Evolutionary conservation across 2,888 invertebrate genomes (phyloP).

Genomic region (Acanthacorydalis orientalis): DNA sequence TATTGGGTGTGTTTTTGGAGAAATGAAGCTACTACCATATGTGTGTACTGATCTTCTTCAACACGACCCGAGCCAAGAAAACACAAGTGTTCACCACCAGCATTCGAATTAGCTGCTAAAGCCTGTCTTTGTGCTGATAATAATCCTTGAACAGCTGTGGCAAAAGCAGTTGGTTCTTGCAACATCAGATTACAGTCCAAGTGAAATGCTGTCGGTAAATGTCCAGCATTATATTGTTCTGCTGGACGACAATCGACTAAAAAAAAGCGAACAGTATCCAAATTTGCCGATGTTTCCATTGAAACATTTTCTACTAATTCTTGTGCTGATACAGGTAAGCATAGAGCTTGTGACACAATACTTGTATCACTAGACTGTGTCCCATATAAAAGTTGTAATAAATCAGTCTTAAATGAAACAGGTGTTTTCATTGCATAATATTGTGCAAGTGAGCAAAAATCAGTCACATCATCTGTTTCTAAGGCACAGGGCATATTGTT

Average conservation of each 20-base stretch:
- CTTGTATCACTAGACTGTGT: constrained; percentile 38
- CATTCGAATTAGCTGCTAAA: constrained; percentile 68
- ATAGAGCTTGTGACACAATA: constrained; percentile 67
- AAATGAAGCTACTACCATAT: constrained; percentile 97
- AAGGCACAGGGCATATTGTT: constrained; percentile 68
- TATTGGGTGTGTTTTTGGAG: constrained; percentile 85
- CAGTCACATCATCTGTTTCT: constrained; percentile 86
- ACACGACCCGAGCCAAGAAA: constrained; percentile 86
- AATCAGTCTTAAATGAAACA: constrained; percentile 75
- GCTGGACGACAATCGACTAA: constrained; percentile 93
- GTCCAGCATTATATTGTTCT: constrained; percentile 93
- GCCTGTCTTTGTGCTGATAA: constrained; percentile 79
- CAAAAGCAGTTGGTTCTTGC: constrained; percentile 88
- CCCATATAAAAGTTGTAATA: constrained; percentile 41
- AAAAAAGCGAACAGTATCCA: constrained; percentile 71
- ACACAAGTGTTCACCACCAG: constrained; percentile 77
- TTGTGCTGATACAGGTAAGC: constrained; percentile 88
- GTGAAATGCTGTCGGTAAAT: constrained; percentile 94
- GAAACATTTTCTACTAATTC: constrained; percentile 77
- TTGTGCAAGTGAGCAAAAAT: constrained; percentile 93
- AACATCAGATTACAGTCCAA: constrained; percentile 94
- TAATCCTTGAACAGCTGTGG: constrained; percentile 84
- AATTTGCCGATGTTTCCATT: constrained; percentile 37
- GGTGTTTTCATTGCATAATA: constrained; percentile 91
- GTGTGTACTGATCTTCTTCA: constrained; percentile 89